A percentile compares a stretch with the other conserved stretches of the same genome.
phyloP scores from a whole-genome alignment of 2,113 vertebrate genomes.

The Mesitornis unicolor region DNA sequence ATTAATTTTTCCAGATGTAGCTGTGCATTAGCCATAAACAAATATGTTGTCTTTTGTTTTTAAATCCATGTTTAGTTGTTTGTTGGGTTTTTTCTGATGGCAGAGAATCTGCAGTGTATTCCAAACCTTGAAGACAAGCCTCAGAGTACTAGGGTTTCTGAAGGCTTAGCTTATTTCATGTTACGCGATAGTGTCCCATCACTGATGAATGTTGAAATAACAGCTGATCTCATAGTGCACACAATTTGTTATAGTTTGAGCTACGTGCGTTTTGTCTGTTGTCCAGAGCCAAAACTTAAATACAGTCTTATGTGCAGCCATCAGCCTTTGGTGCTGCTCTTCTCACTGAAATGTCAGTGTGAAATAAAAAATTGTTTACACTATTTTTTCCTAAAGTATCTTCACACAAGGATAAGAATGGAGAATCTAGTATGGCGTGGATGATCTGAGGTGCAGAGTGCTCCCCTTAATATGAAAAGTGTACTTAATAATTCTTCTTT shows the following conservation, averaged over 20 bases:
- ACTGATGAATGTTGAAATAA: not conserved
- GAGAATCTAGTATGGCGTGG: not conserved
- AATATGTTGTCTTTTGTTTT: not conserved
- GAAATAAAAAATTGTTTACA: not conserved
- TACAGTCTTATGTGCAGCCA: accelerated
- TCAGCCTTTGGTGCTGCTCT: not conserved
- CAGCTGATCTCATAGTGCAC: not conserved
- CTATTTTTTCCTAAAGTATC: not conserved
- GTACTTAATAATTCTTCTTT: not conserved
- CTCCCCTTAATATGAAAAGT: not conserved
- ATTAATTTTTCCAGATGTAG: not conserved
- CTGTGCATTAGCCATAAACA: not conserved
- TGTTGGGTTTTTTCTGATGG: not conserved
- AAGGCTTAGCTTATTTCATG: not conserved
- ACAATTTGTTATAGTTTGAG: not conserved
- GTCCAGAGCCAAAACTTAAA: not conserved
- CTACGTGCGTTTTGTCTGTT: not conserved
- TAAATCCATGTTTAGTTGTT: not conserved
- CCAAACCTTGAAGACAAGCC: not conserved
- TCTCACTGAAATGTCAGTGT: not conserved
- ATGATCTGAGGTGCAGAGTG: not conserved
- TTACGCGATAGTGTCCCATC: not conserved
- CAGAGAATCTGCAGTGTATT: not conserved
- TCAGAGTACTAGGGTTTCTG: not conserved
- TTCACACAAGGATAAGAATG: not conserved